Percentiles rank a stretch among this genome's conserved stretches.
These are phyloP conservation scores for Yponomeuta evonymella DNA, from an alignment of 2,888 invertebrate genomes.

Conservation along the genomic window DNA sequence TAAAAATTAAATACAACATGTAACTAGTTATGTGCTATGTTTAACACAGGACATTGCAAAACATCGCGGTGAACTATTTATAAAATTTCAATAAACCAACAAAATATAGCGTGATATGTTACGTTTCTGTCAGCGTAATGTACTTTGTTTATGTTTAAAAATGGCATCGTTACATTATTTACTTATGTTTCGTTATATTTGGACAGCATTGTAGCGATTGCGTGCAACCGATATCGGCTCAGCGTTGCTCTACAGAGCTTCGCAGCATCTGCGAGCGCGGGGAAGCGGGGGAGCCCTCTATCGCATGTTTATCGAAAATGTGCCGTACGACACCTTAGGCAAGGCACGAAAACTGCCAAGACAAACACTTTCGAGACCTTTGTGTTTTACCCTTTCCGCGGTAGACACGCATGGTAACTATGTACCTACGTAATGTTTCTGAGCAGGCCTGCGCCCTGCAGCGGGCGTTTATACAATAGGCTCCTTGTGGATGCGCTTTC, in stretches of 20 bases:
- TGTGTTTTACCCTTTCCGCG: too few species aligned
- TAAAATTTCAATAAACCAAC: constrained; percentile 21
- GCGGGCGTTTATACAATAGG: too few species aligned
- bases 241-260: background rate
- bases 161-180: constrained; percentile 9
- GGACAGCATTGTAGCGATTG: constrained; percentile 16
- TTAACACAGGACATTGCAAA: constrained; percentile 43
- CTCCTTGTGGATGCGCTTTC: too few species aligned
- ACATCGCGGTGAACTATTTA: constrained; percentile 8
- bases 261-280: background rate
- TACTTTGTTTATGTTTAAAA: constrained; percentile 22
- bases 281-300: background rate
- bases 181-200: constrained; percentile 10
- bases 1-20: constrained; percentile 32
- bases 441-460: too few species aligned
- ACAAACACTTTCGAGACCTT: too few species aligned
- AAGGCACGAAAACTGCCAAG: too few species aligned
- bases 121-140: constrained; percentile 44
- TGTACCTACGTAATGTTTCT: too few species aligned
- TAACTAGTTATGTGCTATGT: constrained; percentile 39
- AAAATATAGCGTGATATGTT: constrained; percentile 55
- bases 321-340: too few species aligned
- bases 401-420: too few species aligned
- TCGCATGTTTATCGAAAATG: too few species aligned
- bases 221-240: constrained; percentile 5